These are phyloP conservation scores for Uria aalge DNA, from an alignment of 2,113 vertebrate genomes.

Conservation along the genomic window DNA sequence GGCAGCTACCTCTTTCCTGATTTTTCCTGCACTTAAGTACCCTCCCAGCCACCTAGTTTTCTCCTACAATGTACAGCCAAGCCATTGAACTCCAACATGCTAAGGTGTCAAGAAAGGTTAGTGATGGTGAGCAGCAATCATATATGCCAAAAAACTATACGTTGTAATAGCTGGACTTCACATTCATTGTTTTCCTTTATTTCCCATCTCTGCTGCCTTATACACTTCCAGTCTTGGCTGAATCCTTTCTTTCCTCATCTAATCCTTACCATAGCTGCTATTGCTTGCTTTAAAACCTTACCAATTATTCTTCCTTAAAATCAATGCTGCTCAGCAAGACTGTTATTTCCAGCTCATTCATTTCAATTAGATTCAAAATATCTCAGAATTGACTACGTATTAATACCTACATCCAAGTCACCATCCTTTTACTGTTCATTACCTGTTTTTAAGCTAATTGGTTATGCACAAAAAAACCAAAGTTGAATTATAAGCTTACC, in stretches of 20 bases:
- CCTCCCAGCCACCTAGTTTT: not conserved
- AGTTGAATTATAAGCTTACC: not conserved
- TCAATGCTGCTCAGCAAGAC: not conserved
- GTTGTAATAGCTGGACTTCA: not conserved
- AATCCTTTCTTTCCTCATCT: not conserved
- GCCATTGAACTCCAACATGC: not conserved
- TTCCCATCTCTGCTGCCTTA: not conserved
- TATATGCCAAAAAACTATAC: not conserved
- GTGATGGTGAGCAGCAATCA: not conserved
- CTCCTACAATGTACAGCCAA: not conserved
- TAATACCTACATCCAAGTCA: not conserved
- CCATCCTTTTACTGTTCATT: not conserved
- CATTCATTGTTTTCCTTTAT: not conserved
- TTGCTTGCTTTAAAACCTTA: not conserved
- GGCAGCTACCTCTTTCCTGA: not conserved
- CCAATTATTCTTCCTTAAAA: not conserved
- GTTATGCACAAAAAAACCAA: not conserved
- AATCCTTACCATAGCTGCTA: not conserved
- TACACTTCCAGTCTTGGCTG: fast-evolving
- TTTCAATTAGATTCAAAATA: not conserved
- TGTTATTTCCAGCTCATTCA: not conserved
- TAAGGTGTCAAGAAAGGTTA: not conserved
- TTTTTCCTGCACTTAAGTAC: not conserved
- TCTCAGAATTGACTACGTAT: not conserved
- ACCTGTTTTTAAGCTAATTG: not conserved